Evolutionary conservation across 1,140 invertebrate genomes (phyloP).

Genomic region (Cepaea nemoralis): DNA sequence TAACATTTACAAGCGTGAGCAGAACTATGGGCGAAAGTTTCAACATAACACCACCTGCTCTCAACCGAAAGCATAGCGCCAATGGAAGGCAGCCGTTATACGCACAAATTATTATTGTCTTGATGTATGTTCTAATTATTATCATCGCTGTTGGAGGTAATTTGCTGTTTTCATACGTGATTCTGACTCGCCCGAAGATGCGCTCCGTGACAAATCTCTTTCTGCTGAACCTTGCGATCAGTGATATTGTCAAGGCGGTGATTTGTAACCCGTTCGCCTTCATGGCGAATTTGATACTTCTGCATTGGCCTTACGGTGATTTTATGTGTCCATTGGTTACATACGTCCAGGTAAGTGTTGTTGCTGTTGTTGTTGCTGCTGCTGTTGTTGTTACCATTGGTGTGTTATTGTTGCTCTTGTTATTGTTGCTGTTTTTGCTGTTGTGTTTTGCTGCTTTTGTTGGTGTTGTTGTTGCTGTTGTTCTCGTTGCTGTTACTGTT

Average conservation of each 20-base stretch:
- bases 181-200: constrained; percentile 83
- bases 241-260: constrained; percentile 75
- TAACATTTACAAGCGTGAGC: too few species aligned
- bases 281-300: constrained; percentile 84
- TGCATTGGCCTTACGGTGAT: constrained; percentile 90
- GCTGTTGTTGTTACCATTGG: constrained; percentile 81
- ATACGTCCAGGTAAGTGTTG: constrained; percentile 88
- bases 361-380: constrained; percentile 90
- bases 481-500: too few species aligned
- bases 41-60: not conserved
- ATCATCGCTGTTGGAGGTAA: constrained; percentile 50
- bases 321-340: constrained; percentile 87
- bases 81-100: constrained; percentile 46
- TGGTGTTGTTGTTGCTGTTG: too few species aligned
- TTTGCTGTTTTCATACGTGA: constrained; percentile 50
- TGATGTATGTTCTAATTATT: constrained; percentile 53
- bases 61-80: not conserved
- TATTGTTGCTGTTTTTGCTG: too few species aligned
- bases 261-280: constrained; percentile 51
- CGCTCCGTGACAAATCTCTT: constrained; percentile 95
- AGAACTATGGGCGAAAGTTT: too few species aligned
- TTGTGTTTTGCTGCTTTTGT: too few species aligned
- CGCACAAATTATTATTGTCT: constrained; percentile 54
- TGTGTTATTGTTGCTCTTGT: too few species aligned
- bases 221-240: constrained; percentile 93